A percentile compares a stretch with the other conserved stretches of the same genome.
Conservation (phyloP, 2,113 vertebrate genomes). For the Amphiprion ocellaris region DNA sequence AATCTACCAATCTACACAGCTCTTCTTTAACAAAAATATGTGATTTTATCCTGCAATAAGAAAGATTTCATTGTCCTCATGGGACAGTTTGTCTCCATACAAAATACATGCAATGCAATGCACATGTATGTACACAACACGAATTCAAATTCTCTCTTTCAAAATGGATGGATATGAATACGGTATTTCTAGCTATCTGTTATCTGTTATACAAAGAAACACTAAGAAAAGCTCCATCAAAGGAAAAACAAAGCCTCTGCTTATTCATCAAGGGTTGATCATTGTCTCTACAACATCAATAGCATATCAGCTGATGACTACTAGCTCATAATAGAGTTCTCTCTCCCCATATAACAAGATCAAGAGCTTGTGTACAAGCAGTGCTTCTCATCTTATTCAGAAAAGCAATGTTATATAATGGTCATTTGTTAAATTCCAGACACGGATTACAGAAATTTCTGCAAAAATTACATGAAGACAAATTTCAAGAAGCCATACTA, state of each 20-base stretch:
- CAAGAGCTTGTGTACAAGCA: not conserved
- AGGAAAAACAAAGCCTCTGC: not conserved
- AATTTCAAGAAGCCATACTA: not conserved
- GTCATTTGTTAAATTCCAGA: not conserved
- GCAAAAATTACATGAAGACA: not conserved
- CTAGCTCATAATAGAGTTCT: not conserved
- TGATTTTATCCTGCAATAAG: no score
- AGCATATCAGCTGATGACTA: constrained; percentile 36
- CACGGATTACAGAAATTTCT: not conserved
- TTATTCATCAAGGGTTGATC: constrained; percentile 34
- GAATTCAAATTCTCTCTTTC: not conserved
- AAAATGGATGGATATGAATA: not conserved
- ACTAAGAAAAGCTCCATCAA: not conserved
- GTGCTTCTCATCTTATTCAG: not conserved
- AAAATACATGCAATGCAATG: no score
- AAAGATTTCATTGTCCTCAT: no score
- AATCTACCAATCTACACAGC: no score
- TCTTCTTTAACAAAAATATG: no score
- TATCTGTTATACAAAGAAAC: not conserved
- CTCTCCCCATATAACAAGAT: not conserved
- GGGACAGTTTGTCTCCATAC: no score
- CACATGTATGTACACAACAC: no score
- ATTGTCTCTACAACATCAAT: constrained; percentile 31
- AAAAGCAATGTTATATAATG: not conserved
- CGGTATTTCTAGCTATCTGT: no score